Evolutionary conservation across 2,113 vertebrate species (phyloP), one percentile per base, ranked within the genome.

Genomic region (Bos indicus): DNA sequence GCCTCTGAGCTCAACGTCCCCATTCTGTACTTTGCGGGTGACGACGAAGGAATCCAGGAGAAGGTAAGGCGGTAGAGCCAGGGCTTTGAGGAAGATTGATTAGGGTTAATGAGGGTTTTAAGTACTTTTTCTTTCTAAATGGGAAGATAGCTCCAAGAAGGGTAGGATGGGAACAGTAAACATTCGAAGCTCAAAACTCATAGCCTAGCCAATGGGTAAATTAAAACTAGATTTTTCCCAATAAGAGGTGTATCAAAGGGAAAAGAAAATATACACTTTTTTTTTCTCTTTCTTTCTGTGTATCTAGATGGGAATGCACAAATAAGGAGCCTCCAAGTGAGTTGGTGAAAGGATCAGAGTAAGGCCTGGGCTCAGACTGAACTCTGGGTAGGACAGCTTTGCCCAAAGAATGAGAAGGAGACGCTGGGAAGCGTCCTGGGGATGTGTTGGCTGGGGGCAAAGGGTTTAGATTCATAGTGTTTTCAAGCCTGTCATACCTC

Each of bases 1-100:
- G 98, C 98, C 84, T 98, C 98, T 13, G 98, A 98, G 94, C 88
- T 98, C 95, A 98, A 98, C 0, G 43, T 98, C n/a, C 97, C 97
- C 40, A 97, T 95, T 52, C 90, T 98, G 62, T 98, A 81, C 77
- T 98, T 98, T 90, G 98, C 90, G 54, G 98, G 96, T 48, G 97
- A 98, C 0, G 60, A 98, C 3, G 97, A 98, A 82, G 98, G 98
- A 10, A 97, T 98, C 67, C 96, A 98, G 86, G 97, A 98, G 87
- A 98, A 98, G 98, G 98, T 98, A 97, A 98, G 94, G 43, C 36
- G 71, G 48, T 56, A 92, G 81, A 40, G 16, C 80, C 25, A 28
- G 74, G 25, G 48, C 23, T 51, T 82, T 30, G 16, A 46, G 33
- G 43, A 60, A 46, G n/a, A 19, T 46, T 43, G 81, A 16, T 48